Base-by-base conservation (phyloP, 2,888 invertebrate species). In the Sinelater perroti region DNA sequence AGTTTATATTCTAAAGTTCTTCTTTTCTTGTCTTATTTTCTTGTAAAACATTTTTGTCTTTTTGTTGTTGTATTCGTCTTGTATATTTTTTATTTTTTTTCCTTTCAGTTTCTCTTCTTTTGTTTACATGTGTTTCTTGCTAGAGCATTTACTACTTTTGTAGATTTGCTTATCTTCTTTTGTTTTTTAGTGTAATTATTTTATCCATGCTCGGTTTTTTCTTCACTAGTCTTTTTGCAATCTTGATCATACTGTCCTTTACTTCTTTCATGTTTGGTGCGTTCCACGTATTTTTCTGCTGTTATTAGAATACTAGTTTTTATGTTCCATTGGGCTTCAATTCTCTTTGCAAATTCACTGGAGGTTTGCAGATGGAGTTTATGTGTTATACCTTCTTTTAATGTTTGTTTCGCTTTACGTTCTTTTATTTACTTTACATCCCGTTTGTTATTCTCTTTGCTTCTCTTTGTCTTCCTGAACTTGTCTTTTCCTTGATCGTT, bases 1-100 rank as follows among this genome's bases (percentile, higher is more conserved):
- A 6, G 17, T 17, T 38, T 38, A 20, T 38, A 38, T 38, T 6
- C 10, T 11, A 18, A 18, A 38, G 3, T 16, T 38, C 20, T 17
- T 38, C 38, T 38, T 38, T 18, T 38, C 8, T 38, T 38, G 38
- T 17, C 13, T 38, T 18, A 38, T 38, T 18, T 38, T 14, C 18
- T n/a, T 38, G 38, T 35, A 11, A 8, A 35, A 11, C 8, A 2
- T 14, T 6, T 18, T 17, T 5, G 8, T 38, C 17, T 38, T 7
- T 38, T 38, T 11, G 5, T 18, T 3, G n/a, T 38, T 16, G 16
- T 6, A 38, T n/a, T 8, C 38, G n/a, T 17, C 10, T 18, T 38
- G 11, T 17, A 10, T 11, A 7, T 17, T 18, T 38, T 38, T 14
- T 38, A 11, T 17, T 38, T 14, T 38, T 7, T 2, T 8, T 14